Base-by-base conservation (phyloP, 2,888 invertebrate genomes). In the Synergus itoensis region DNA sequence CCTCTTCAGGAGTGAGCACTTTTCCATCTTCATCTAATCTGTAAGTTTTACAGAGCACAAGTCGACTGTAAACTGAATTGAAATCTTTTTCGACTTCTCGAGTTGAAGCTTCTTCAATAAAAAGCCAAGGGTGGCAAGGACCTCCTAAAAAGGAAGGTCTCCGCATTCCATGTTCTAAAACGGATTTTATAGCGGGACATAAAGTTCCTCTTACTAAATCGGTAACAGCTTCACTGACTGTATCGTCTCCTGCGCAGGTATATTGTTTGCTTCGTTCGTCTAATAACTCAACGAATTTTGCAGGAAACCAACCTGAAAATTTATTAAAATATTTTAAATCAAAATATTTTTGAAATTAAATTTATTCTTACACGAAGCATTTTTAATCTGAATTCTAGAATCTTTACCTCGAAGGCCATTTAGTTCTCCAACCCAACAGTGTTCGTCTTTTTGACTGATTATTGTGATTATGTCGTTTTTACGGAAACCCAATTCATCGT, bases 391-490 rank as follows among this genome's bases (percentile, higher is more conserved):
- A 67, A 53, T 43, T 75, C 14, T 64, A 60, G 16, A 16, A 60
- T 21, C 78, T 78, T 84, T 89, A 94, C 95, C 98, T 91, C 97
- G 94, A 73, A 99, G 93, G 0, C 99, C 99, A 93, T 99, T 99
- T 73, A 99, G 92, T 92, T 99, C 99, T 7, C 99, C 99, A 85
- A 99, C 96, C 99, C 99, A 99, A 92, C 99, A 99, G 91, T 99
- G 99, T 90, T 99, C 99, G 93, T 99, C 99, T 92, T 98, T 97
- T 91, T 98, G 98, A 89, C 98, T 99, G 41, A 99, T 96, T 65
- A 99, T 98, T 77, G 98, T 99, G 78, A 99, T 99, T 60, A 99
- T 97, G 92, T 99, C 99, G 93, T 99, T 99, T 92, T 98, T 99
- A 77, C 99, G 95, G 92, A 99, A 99, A 11, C 99, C 99, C 78